Conservation (phyloP, 2,888 invertebrate species). For the Drosophila nr. fundita region DNA sequence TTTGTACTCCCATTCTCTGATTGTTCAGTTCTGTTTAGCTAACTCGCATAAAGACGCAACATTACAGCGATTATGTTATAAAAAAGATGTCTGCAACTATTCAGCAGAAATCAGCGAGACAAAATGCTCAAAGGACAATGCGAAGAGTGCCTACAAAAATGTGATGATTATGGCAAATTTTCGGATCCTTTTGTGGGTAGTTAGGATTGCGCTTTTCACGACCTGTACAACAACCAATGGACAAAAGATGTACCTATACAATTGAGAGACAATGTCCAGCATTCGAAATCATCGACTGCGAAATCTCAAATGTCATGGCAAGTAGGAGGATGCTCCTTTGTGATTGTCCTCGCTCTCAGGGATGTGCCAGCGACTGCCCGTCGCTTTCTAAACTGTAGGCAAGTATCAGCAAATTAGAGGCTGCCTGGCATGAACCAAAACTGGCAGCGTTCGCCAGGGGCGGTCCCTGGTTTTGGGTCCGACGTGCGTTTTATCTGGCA, state of each 20-base stretch:
- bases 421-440: constrained; percentile 50
- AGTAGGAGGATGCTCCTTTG: constrained; percentile 57
- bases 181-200: constrained; percentile 74
- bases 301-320: constrained; percentile 77
- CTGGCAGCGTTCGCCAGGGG: constrained; percentile 58
- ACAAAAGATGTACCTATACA: constrained; percentile 31
- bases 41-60: constrained; percentile 63
- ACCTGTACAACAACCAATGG: constrained; percentile 5
- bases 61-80: constrained; percentile 73
- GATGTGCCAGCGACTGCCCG: constrained; percentile 42
- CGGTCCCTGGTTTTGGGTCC: constrained; percentile 53
- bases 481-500: constrained; percentile 61
- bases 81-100: constrained; percentile 46
- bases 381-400: constrained; percentile 72
- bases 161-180: constrained; percentile 82
- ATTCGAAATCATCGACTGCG: constrained; percentile 77
- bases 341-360: constrained; percentile 22
- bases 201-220: constrained; percentile 76
- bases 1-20: constrained; percentile 3
- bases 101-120: constrained; percentile 38
- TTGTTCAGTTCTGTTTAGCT: constrained; percentile 29
- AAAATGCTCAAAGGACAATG: constrained; percentile 24
- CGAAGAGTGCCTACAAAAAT: constrained; percentile 50
- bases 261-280: constrained; percentile 55
- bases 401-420: constrained; percentile 77